phyloP scores from a whole-genome alignment of 2,113 vertebrate species.

The Octodon degus region DNA sequence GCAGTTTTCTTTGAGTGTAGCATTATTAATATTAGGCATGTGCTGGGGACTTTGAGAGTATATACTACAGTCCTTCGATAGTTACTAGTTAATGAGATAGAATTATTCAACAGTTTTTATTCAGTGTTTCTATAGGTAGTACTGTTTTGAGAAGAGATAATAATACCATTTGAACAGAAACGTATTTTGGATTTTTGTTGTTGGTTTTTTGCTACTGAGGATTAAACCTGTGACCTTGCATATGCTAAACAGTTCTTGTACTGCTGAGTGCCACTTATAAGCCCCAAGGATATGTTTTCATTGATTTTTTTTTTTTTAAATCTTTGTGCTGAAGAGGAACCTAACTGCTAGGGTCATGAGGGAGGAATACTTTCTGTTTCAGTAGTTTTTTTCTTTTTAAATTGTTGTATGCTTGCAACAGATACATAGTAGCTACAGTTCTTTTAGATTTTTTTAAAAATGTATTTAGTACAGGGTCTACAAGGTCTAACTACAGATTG shows the following conservation, averaged over 20 bases:
- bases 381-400: background rate
- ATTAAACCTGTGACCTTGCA: background rate
- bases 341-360: background rate
- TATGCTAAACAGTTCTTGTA: background rate
- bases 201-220: background rate
- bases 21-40: background rate
- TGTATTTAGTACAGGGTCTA: too few relatives aligned
- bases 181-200: background rate
- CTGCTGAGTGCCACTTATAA: background rate
- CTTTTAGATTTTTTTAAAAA: background rate
- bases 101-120: background rate
- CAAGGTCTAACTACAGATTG: too few relatives aligned
- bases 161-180: constrained; percentile 23
- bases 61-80: background rate
- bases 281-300: background rate
- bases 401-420: background rate
- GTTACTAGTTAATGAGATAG: background rate
- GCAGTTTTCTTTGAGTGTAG: background rate
- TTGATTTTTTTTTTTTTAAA: background rate
- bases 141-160: background rate
- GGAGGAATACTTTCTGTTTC: constrained; percentile 4
- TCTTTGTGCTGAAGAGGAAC: constrained; percentile 10
- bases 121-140: background rate
- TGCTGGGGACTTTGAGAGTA: constrained; percentile 18
- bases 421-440: background rate